These are phyloP conservation scores for Pammene fasciana DNA, from an alignment of 2,888 invertebrate genomes.

Conservation along the genomic window DNA sequence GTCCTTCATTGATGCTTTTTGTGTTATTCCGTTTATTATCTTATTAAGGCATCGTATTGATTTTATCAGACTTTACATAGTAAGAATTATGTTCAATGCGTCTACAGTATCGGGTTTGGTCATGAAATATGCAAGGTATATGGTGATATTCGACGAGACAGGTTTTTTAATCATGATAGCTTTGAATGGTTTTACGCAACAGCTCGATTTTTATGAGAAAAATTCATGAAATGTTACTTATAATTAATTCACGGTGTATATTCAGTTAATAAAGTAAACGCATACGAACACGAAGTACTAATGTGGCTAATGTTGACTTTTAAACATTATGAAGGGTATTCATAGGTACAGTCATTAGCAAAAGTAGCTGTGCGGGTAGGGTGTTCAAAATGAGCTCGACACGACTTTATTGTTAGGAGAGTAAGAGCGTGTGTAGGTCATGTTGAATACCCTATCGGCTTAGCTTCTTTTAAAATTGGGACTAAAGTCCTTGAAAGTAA, in stretches of 20 bases:
- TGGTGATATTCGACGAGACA: background rate
- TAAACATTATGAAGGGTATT: too few relatives aligned
- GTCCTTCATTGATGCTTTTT: background rate
- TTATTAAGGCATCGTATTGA: conserved; percentile 16
- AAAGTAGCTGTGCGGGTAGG: too few relatives aligned
- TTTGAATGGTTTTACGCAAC: background rate
- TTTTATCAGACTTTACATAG: conserved; percentile 7
- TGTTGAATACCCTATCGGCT: too few relatives aligned
- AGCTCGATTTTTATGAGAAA: background rate
- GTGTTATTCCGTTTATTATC: background rate
- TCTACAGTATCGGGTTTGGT: background rate
- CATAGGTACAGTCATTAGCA: too few relatives aligned
- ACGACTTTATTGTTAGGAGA: too few relatives aligned
- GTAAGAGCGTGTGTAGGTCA: too few relatives aligned
- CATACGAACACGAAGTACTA: too few relatives aligned
- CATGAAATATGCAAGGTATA: conserved; percentile 17
- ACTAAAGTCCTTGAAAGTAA: too few relatives aligned
- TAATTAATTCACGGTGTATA: background rate
- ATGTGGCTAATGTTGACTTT: too few relatives aligned
- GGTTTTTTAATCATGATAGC: conserved; percentile 23
- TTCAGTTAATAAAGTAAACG: background rate
- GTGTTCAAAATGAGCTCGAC: too few relatives aligned
- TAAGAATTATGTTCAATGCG: background rate
- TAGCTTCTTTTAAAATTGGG: too few relatives aligned
- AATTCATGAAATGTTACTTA: background rate